phyloP scores from a whole-genome alignment of 2,797 vertebrate genomes.

The Sphenodon punctatus region DNA sequence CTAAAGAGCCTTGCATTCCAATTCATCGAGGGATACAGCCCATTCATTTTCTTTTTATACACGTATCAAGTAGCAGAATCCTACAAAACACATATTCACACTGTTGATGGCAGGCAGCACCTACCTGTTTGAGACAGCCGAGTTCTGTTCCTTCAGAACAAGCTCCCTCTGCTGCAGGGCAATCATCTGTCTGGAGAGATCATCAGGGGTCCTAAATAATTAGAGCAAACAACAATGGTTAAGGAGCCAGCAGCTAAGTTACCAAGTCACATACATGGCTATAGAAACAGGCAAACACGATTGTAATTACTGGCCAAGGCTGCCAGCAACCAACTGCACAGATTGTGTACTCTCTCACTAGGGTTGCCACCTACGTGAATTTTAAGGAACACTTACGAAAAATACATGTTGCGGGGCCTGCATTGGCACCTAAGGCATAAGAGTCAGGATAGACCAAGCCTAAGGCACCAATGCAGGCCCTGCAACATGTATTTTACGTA shows the following conservation, averaged over 20 bases:
- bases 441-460: background rate
- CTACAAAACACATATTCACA: background rate
- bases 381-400: too few species aligned
- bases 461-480: too few species aligned
- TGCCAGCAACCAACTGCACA: background rate
- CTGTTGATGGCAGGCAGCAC: background rate
- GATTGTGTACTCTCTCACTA: background rate
- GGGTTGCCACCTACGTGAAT: too few species aligned
- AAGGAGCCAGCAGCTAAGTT: background rate
- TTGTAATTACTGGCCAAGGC: background rate
- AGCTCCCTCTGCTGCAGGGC: slow-evolving; percentile 94
- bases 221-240: background rate
- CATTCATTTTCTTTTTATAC: background rate
- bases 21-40: background rate
- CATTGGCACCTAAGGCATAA: too few species aligned
- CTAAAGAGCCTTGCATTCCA: background rate
- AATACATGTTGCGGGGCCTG: too few species aligned
- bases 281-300: background rate
- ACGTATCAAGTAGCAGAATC: background rate
- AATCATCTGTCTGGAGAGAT: slow-evolving; percentile 91
- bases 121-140: slow-evolving; percentile 87
- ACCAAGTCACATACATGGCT: accelerated
- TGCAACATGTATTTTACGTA: too few species aligned
- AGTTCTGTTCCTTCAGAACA: slow-evolving; percentile 89
- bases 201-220: slow-evolving; percentile 88